Percentiles rank a stretch among this genome's conserved stretches.
Conservation (phyloP, 2,113 vertebrate species). For the Scolopax mira region DNA sequence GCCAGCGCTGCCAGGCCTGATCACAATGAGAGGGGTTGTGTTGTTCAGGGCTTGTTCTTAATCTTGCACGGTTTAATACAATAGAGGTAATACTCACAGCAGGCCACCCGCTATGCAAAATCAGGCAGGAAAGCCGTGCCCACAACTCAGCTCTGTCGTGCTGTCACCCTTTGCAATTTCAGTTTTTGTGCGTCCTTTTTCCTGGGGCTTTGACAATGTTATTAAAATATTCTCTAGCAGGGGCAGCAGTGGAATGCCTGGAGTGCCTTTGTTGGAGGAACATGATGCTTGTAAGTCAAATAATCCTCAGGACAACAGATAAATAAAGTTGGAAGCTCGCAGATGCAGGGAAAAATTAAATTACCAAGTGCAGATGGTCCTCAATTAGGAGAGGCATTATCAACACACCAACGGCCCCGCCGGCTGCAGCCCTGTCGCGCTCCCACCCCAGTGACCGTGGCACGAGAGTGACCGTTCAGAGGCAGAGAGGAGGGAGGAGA, state of each 20-base stretch:
- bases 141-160: not conserved
- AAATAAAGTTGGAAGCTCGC: conserved; percentile 29
- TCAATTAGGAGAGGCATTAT: not conserved
- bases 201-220: not conserved
- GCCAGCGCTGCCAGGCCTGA: not conserved
- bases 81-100: not conserved
- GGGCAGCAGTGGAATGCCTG: not conserved
- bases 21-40: fast-evolving
- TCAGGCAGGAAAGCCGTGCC: not conserved
- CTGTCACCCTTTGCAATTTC: not conserved
- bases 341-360: conserved; percentile 20
- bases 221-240: not conserved
- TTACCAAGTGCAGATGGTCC: conserved; percentile 21
- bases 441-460: not conserved
- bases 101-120: not conserved
- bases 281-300: not conserved
- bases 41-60: not conserved
- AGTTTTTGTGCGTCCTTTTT: not conserved
- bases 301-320: not conserved
- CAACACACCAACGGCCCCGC: not conserved
- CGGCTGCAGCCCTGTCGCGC: not conserved
- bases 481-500: not conserved
- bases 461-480: fast-evolving
- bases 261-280: not conserved
- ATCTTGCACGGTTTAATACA: not conserved